Evolutionary conservation across 1,140 invertebrate genomes (phyloP).

Genomic region (Diorhabda elongata): DNA sequence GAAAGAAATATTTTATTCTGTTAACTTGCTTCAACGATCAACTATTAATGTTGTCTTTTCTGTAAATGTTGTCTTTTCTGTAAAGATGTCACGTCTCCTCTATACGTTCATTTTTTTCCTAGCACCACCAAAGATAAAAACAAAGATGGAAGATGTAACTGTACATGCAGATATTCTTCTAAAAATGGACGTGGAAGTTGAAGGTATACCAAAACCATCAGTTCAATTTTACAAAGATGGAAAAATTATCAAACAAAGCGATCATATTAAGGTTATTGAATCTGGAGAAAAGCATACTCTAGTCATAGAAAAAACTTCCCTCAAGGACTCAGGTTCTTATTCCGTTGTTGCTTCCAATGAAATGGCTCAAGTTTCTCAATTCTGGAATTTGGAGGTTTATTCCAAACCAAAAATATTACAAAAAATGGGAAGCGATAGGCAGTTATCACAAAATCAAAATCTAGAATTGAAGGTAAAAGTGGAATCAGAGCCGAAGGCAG

Average conservation of each 20-base stretch:
- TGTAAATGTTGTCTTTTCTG: too few relatives aligned
- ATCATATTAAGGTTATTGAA: conserved; percentile 67
- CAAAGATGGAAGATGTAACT: conserved; percentile 70
- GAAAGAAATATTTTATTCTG: too few relatives aligned
- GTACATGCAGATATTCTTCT: conserved; percentile 65
- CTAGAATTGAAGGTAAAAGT: conserved; percentile 78
- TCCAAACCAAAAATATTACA: conserved; percentile 72
- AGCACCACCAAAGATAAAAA: conserved; percentile 76
- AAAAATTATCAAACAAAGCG: conserved; percentile 63
- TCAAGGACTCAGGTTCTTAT: conserved; percentile 90
- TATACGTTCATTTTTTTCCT: conserved; percentile 23
- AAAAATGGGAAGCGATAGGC: conserved; percentile 60
- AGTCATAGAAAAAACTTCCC: conserved; percentile 72
- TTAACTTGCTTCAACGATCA: too few relatives aligned
- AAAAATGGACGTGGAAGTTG: conserved; percentile 73
- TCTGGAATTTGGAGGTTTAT: conserved; percentile 75
- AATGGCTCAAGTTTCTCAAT: conserved; percentile 79
- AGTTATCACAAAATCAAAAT: conserved; percentile 73
- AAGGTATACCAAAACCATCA: conserved; percentile 76
- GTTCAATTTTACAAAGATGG: conserved; percentile 86
- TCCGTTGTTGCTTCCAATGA: conserved; percentile 88
- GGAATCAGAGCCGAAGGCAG: conserved; percentile 76
- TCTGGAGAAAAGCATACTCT: conserved; percentile 67
- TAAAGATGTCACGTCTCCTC: too few relatives aligned
- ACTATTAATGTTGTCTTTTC: too few relatives aligned